Conservation (phyloP, 2,888 invertebrate species). For the Reticulitermes lucifugus region DNA sequence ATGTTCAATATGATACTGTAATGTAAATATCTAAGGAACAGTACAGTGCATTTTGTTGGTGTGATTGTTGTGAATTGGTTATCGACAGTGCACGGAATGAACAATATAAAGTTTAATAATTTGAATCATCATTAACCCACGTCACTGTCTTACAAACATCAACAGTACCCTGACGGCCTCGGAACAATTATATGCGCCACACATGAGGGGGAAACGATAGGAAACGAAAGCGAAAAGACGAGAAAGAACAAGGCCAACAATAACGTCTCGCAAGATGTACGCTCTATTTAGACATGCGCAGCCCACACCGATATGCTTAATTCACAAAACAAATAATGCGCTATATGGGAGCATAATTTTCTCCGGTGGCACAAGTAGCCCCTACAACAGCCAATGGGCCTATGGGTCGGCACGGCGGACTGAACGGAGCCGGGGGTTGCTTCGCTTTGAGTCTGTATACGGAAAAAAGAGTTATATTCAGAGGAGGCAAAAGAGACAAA, state of each 20-base stretch:
- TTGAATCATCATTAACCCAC: too few species aligned
- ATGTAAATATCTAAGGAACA: too few species aligned
- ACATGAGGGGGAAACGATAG: background rate
- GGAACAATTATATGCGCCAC: too few species aligned
- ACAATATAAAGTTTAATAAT: too few species aligned
- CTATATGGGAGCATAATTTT: too few species aligned
- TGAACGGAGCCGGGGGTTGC: background rate
- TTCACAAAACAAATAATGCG: constrained; percentile 19
- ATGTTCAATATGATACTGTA: too few species aligned
- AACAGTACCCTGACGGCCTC: too few species aligned
- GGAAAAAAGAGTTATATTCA: background rate
- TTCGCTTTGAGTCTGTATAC: constrained; percentile 1
- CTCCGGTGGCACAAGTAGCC: background rate
- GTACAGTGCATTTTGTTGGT: too few species aligned
- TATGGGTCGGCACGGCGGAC: background rate
- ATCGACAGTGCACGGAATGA: too few species aligned
- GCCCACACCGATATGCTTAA: constrained; percentile 14
- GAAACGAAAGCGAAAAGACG: background rate
- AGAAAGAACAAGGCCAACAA: background rate
- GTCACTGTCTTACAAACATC: too few species aligned
- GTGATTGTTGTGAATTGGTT: too few species aligned
- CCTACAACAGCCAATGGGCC: background rate
- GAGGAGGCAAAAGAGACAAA: background rate
- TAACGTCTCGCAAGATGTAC: background rate
- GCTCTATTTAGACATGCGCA: background rate